phyloP scores from a whole-genome alignment of 2,113 vertebrate species.

The Aspidoscelis tigris region DNA sequence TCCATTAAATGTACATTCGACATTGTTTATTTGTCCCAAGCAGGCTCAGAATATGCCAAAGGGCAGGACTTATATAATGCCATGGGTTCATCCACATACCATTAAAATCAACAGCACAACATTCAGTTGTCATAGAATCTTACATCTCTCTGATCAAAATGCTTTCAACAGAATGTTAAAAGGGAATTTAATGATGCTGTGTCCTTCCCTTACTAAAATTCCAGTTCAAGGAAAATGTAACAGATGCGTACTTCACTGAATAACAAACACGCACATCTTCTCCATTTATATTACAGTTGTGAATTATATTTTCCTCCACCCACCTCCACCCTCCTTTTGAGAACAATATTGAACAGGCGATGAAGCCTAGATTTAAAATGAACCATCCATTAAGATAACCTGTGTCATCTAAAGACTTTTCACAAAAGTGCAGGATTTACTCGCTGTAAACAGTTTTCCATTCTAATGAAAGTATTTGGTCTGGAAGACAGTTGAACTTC shows the following conservation, averaged over 20 bases:
- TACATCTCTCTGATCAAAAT: neutral
- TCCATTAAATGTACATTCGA: neutral
- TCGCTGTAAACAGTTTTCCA: neutral
- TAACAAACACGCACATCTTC: slow-evolving; percentile 41
- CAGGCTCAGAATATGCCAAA: neutral
- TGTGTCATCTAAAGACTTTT: neutral
- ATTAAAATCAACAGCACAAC: neutral
- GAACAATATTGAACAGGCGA: slow-evolving; percentile 43
- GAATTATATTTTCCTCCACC: slow-evolving; percentile 31
- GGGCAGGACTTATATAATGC: neutral
- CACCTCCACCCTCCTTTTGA: neutral
- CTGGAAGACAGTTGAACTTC: neutral
- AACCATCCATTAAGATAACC: slow-evolving; percentile 35
- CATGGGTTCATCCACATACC: neutral
- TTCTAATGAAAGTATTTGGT: slow-evolving; percentile 19
- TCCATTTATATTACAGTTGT: slow-evolving; percentile 35
- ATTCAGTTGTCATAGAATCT: neutral
- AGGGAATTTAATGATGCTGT: neutral
- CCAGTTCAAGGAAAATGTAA: slow-evolving; percentile 23
- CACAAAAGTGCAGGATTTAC: slow-evolving; percentile 15
- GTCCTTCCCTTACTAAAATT: neutral
- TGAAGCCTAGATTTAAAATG: slow-evolving; percentile 51
- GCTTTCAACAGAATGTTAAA: neutral
- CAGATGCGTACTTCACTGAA: slow-evolving; percentile 39
- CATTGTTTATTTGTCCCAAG: neutral